Evolutionary conservation across 2,797 vertebrate species (phyloP).

Genomic region (Mormyrops attenuatus): DNA sequence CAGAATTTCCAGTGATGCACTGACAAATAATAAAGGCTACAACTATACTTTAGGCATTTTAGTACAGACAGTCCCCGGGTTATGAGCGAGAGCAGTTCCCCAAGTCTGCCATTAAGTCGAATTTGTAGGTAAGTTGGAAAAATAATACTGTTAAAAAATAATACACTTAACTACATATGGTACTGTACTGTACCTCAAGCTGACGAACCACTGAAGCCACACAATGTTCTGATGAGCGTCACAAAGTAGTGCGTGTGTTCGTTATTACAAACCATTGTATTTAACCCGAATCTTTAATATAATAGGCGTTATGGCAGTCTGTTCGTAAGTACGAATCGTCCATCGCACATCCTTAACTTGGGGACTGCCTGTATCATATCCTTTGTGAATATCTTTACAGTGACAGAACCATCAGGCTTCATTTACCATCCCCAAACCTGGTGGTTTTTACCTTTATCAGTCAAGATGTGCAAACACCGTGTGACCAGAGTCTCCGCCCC

Average conservation of each 20-base stretch:
- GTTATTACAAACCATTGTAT: too few relatives aligned
- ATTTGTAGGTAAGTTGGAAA: neutral
- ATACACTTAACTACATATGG: neutral
- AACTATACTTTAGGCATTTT: neutral
- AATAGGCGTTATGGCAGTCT: neutral
- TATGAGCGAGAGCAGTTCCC: neutral
- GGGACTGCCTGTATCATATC: neutral
- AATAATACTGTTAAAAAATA: neutral
- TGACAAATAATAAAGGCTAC: neutral
- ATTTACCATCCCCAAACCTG: neutral
- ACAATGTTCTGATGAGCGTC: neutral
- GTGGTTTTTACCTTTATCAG: slow-evolving; percentile 78
- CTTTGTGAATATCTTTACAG: neutral
- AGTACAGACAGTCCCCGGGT: neutral
- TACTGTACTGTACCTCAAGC: neutral
- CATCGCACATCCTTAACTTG: neutral
- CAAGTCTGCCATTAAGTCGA: neutral
- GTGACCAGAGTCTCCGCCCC: slow-evolving; percentile 90
- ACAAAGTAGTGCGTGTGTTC: too few relatives aligned
- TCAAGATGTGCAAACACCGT: slow-evolving; percentile 87
- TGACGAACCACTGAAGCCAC: neutral
- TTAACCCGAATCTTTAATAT: neutral
- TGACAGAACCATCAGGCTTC: neutral
- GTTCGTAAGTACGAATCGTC: neutral
- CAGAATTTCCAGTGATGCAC: neutral